These are phyloP conservation scores for Odobenus rosmarus DNA, from an alignment of 2,113 vertebrate species.

Conservation along the genomic window DNA sequence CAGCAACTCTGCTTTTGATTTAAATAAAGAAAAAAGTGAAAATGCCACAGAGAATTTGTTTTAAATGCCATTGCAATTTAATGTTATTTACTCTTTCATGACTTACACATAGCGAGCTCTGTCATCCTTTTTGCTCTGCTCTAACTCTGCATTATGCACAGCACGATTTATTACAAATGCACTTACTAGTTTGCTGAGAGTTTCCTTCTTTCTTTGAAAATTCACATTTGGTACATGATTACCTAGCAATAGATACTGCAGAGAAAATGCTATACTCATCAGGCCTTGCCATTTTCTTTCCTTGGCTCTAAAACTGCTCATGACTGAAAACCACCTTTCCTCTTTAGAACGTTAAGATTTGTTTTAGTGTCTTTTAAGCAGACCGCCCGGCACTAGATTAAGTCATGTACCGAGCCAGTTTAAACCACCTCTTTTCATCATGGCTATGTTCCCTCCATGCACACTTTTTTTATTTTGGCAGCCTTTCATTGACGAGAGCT, in stretches of 20 bases:
- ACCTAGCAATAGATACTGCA: not conserved
- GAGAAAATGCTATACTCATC: not conserved
- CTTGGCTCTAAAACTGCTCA: not conserved
- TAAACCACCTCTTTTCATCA: not conserved
- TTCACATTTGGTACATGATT: not conserved
- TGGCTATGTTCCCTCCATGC: not conserved
- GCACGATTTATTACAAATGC: not conserved
- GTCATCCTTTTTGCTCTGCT: constrained; percentile 12
- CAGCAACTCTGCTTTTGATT: constrained; percentile 41
- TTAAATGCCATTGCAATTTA: constrained; percentile 44
- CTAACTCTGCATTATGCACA: not conserved
- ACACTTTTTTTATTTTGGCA: not conserved
- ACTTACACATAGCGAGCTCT: not conserved
- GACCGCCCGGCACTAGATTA: not conserved
- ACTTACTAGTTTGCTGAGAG: not conserved
- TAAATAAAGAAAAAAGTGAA: constrained; percentile 35
- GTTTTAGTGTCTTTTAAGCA: not conserved
- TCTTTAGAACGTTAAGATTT: constrained; percentile 2
- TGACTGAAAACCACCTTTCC: not conserved
- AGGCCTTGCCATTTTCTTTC: constrained; percentile 35
- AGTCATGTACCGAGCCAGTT: not conserved
- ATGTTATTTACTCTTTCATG: constrained; percentile 34
- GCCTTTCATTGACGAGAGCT: not conserved
- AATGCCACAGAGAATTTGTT: not conserved
- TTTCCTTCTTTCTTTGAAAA: constrained; percentile 43